phyloP scores from a whole-genome alignment of 2,888 invertebrate species.

The Napeogenes sylphis region DNA sequence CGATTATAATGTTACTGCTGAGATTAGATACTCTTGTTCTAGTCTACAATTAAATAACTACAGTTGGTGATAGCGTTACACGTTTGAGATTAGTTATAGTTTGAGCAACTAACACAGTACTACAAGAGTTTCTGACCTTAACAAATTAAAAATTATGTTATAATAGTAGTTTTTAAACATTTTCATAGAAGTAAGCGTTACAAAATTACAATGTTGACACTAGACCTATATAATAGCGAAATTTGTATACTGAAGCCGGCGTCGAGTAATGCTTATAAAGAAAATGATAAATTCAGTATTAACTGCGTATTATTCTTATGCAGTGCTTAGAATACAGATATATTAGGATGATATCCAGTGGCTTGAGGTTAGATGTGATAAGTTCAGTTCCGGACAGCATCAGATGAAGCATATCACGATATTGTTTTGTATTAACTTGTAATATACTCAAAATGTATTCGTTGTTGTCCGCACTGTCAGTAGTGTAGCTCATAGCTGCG shows the following conservation, averaged over 20 bases:
- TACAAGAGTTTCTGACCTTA: too few relatives aligned
- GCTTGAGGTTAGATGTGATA: slow-evolving; percentile 58
- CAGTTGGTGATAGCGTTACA: background rate
- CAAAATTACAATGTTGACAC: too few relatives aligned
- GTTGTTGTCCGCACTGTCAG: slow-evolving; percentile 48
- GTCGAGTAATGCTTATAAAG: background rate
- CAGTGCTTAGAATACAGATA: slow-evolving; percentile 35
- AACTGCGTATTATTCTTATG: slow-evolving; percentile 50
- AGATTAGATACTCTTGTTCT: background rate
- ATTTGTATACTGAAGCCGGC: background rate
- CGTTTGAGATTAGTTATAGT: background rate
- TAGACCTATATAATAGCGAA: background rate
- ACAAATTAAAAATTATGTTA: too few relatives aligned
- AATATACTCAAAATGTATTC: slow-evolving; percentile 18
- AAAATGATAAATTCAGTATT: slow-evolving; percentile 56
- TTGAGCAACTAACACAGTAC: too few relatives aligned
- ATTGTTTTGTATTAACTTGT: slow-evolving; percentile 53
- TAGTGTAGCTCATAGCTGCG: slow-evolving; percentile 47
- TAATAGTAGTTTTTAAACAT: too few relatives aligned
- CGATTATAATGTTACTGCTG: slow-evolving; percentile 2
- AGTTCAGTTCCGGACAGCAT: slow-evolving; percentile 36
- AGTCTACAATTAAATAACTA: background rate
- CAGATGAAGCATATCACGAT: slow-evolving; percentile 59
- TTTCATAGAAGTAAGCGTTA: too few relatives aligned
- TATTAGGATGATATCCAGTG: slow-evolving; percentile 44